Evolutionary conservation across 2,888 invertebrate genomes (phyloP).

Genomic region (Xestoiulus laeticollis): DNA sequence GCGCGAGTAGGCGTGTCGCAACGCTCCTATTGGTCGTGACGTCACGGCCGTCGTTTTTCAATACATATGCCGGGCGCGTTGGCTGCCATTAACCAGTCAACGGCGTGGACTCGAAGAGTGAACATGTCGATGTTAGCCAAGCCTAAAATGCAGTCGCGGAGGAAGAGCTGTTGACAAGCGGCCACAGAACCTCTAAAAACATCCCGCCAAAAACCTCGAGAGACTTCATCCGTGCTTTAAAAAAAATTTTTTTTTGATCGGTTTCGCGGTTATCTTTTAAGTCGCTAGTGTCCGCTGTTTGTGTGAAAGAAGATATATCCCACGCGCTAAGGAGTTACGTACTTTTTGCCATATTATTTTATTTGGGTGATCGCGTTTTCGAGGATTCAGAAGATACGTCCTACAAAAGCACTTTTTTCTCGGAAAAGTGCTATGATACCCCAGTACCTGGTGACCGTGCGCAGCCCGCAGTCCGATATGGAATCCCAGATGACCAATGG

Average conservation of each 20-base stretch:
- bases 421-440: not conserved
- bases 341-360: too few relatives aligned
- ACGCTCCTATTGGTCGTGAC: not conserved
- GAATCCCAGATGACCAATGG: not conserved
- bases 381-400: too few relatives aligned
- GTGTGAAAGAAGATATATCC: not conserved
- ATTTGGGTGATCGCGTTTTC: too few relatives aligned
- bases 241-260: not conserved
- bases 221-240: too few relatives aligned
- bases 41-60: not conserved
- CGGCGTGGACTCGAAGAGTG: not conserved
- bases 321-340: not conserved
- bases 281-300: not conserved
- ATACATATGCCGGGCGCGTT: not conserved
- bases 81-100: not conserved
- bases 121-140: not conserved
- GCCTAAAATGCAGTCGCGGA: not conserved
- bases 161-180: not conserved
- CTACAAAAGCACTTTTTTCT: too few relatives aligned
- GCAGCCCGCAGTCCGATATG: not conserved
- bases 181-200: too few relatives aligned
- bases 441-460: not conserved
- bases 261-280: not conserved
- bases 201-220: not conserved
- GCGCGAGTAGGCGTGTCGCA: not conserved